These are phyloP conservation scores for Rapana venosa DNA, from an alignment of 2,888 invertebrate genomes.

Conservation along the genomic window DNA sequence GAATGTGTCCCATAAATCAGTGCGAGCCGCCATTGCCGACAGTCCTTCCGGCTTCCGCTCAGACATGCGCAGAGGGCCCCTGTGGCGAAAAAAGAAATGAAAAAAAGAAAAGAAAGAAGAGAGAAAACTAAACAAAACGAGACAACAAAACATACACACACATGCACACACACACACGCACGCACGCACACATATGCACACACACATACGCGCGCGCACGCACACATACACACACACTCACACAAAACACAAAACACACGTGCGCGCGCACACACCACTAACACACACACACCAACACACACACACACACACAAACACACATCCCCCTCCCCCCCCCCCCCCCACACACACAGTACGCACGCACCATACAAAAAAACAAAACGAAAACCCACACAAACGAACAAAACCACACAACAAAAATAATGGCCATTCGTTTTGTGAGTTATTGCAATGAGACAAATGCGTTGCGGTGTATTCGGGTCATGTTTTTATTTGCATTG, in stretches of 20 bases:
- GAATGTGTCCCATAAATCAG: slow-evolving; percentile 15
- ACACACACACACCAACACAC: slow-evolving; percentile 16
- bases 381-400: too few relatives aligned
- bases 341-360: background rate
- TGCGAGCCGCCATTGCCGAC: background rate
- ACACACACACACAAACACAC: slow-evolving; percentile 4
- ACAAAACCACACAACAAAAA: too few relatives aligned
- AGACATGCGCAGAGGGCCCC: background rate
- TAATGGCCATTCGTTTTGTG: too few relatives aligned
- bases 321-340: background rate
- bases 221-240: background rate
- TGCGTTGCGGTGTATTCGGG: too few relatives aligned
- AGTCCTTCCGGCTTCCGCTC: background rate
- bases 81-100: background rate
- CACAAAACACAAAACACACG: too few relatives aligned
- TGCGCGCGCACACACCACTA: too few relatives aligned
- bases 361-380: too few relatives aligned
- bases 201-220: background rate
- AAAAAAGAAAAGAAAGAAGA: background rate
- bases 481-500: too few relatives aligned
- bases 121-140: background rate
- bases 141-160: background rate
- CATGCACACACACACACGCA: slow-evolving; percentile 9
- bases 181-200: background rate
- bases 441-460: too few relatives aligned